Evolutionary conservation across 2,113 vertebrate species (phyloP), one percentile per base, ranked within the genome.

Genomic region (Apteryx mantelli): DNA sequence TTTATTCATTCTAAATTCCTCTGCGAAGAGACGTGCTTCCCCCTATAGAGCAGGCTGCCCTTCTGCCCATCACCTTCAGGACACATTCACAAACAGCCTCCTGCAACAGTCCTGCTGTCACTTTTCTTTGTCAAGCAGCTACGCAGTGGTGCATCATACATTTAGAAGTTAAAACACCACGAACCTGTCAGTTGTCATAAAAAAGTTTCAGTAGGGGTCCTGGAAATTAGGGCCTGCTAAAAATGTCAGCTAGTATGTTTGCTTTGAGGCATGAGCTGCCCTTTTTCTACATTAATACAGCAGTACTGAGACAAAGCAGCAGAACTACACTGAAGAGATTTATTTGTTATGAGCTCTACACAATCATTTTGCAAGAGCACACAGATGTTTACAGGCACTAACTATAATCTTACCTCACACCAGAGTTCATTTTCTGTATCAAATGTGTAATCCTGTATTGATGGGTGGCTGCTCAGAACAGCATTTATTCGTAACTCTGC

Each of bases 351-450:
- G 52, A 85, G 30, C 38, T 63, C 14, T n/a, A 3, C 2, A 66
- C 30, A 93, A 48, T 5, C 38, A 8, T 2, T 34, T 42, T 4
- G 5, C 82, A 87, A 28, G 14, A 61, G 56, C 21, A 30, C 28
- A 20, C 3, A 36, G 24, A 24, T 10, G 18, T 46, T 65, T 81
- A 38, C 79, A 82, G 56, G 42, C 34, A 48, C 14, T 12, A 30
- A 48, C 14, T 12, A 30, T 6, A 50, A 34, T 30, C 98, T 96
- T 93, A 99, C 99, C 99, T 99, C 98, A 97, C 99, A 99, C 99
- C 99, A 99, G 11, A 99, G 98, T 13, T 98, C 97, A 1, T 98
- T 90, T 48, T 98, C 30, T 0, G 73, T n/a, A 91, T 99, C 99
- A 9, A 99, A 99, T 17, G 64, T 61, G 86, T 99, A 99, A 61